Base-by-base conservation (phyloP, 2,113 vertebrate species). In the Boulengeromyrus knoepffleri region DNA sequence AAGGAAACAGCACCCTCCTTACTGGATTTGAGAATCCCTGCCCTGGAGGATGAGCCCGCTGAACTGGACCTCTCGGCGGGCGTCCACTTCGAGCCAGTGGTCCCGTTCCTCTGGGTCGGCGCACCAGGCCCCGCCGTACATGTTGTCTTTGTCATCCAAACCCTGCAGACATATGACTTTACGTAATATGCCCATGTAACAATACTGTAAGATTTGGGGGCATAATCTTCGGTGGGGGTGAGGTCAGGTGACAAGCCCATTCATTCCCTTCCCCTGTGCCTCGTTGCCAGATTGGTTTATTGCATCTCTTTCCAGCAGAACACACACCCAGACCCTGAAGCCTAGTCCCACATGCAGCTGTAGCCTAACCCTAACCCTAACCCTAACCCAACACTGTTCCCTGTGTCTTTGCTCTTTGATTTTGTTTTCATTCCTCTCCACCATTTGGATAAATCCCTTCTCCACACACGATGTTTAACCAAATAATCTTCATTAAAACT, bases 71-170 rank as follows among this genome's bases (percentile, higher is more conserved):
- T 95, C 95, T 85, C 95, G 96, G 66, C 97, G 96, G 5, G 97
- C 96, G 90, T 99, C 99, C 45, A 99, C 93, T 94, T 99, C 98
- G 0, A 98, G 94, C 99, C 99, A 99, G 93, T 99, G 98, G 0
- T 93, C 95, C 27, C 93, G 94, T 8, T 99, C 98, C 0, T 99
- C 98, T 46, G 93, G 17, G 88, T 98, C 98, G 0, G 97, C 97
- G 0, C 98, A 99, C 98, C 98, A 99, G 0, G 97, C 98, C 0
- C 98, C 98, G 0, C 98, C 98, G 1, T 96, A 97, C 94, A 96
- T 95, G 89, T 97, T 96, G 0, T 99, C 97, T 91, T 99, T 98
- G 0, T 96, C 96, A 27, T 95, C 89, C 0, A 97, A 97, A 0
- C 97, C 97, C 98, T 99, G 94, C 5, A 92, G 13, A 24, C n/a